Percentiles rank a stretch among this genome's conserved stretches.
Evolutionary conservation across 2,113 vertebrate genomes (phyloP).

Genomic region (Coryphaenoides rupestris): DNA sequence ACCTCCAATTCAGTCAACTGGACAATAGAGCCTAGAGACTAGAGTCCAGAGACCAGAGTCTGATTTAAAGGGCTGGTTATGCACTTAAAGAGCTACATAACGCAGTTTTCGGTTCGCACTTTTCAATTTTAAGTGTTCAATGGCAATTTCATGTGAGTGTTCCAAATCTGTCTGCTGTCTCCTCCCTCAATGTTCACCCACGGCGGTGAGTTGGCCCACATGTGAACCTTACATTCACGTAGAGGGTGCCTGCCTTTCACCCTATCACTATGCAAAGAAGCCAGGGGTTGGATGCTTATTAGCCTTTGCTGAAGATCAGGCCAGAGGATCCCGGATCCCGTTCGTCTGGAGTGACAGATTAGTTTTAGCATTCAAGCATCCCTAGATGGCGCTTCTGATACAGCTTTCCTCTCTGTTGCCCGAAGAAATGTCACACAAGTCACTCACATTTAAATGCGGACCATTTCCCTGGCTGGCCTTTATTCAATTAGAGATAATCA

Average conservation of each 20-base stretch:
- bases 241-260: no score
- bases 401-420: background rate
- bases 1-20: background rate
- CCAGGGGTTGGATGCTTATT: slow-evolving; percentile 12
- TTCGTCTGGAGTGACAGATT: slow-evolving; percentile 7
- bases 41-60: background rate
- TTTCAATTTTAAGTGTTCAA: no score
- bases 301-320: background rate
- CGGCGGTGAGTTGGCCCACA: no score
- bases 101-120: no score
- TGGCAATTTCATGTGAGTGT: no score
- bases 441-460: background rate
- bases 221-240: no score
- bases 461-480: background rate
- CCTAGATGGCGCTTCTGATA: slow-evolving; percentile 12
- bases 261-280: slow-evolving; percentile 7
- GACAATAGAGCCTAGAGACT: background rate
- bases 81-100: no score
- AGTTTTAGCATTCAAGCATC: background rate
- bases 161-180: no score
- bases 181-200: no score
- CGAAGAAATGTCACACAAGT: slow-evolving; percentile 13
- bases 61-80: no score
- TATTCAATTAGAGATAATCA: slow-evolving; percentile 1
- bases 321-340: background rate